phyloP scores from a whole-genome alignment of 1,140 invertebrate species.

The Drosophila pseudoananassae region DNA sequence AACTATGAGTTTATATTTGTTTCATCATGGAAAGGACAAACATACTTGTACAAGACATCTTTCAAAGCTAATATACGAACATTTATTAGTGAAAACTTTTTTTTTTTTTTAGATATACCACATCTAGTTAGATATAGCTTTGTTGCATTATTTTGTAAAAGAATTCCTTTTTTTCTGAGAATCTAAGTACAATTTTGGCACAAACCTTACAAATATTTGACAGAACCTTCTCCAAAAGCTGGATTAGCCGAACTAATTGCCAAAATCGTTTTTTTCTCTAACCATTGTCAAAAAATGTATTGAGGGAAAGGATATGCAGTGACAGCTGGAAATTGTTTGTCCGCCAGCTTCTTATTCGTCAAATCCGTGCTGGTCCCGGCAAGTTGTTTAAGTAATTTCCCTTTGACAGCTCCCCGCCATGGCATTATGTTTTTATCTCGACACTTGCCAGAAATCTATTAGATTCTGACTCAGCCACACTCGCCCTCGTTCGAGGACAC shows the following conservation, averaged over 20 bases:
- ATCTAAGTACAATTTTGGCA: too few relatives aligned
- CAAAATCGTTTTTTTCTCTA: neutral
- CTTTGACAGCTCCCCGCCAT: slow-evolving; percentile 53
- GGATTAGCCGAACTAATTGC: neutral
- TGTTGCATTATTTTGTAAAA: too few relatives aligned
- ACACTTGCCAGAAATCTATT: slow-evolving; percentile 68
- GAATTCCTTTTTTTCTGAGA: too few relatives aligned
- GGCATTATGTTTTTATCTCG: slow-evolving; percentile 54
- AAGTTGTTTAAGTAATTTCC: slow-evolving; percentile 43
- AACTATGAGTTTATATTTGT: too few relatives aligned
- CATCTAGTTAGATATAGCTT: too few relatives aligned
- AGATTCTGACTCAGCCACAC: slow-evolving; percentile 35
- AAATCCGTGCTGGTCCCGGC: slow-evolving; percentile 2
- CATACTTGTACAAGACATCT: too few relatives aligned
- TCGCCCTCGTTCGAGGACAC: slow-evolving; percentile 1
- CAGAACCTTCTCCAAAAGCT: neutral
- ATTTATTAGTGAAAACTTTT: too few relatives aligned
- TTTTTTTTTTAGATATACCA: too few relatives aligned
- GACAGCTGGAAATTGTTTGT: slow-evolving; percentile 4
- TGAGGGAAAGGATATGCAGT: neutral
- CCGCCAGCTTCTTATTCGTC: slow-evolving; percentile 1
- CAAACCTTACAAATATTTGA: too few relatives aligned
- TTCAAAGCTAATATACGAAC: too few relatives aligned
- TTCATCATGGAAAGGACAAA: too few relatives aligned
- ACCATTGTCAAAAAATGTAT: neutral